Evolutionary conservation across 1,140 invertebrate species (phyloP).

Genomic region (Lasioglossum albipes): DNA sequence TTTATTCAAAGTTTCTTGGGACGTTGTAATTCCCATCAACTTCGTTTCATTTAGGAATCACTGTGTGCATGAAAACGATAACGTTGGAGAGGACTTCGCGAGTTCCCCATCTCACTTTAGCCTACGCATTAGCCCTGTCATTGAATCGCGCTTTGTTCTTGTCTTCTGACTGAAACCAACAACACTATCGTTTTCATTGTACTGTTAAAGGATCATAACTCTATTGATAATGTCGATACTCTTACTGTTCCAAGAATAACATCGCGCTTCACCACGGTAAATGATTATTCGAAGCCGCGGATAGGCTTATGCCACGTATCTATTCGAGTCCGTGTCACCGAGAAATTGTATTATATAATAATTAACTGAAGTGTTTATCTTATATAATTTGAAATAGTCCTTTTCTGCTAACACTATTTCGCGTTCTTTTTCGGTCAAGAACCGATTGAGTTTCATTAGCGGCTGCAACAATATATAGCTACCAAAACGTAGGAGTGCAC

Average conservation of each 20-base stretch:
- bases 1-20: not conserved
- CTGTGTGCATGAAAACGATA: not conserved
- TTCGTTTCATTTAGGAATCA: not conserved
- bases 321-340: not conserved
- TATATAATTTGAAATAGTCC: too few species aligned
- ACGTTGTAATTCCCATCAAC: not conserved
- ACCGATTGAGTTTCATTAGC: too few species aligned
- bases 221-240: conserved; percentile 30
- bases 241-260: not conserved
- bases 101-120: not conserved
- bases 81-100: not conserved
- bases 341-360: too few species aligned
- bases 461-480: too few species aligned
- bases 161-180: not conserved
- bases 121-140: not conserved
- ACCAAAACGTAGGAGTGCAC: not conserved
- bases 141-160: conserved; percentile 8
- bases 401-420: too few species aligned
- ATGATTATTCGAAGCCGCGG: not conserved
- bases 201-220: conserved; percentile 7
- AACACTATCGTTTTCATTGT: conserved; percentile 17
- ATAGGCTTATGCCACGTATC: not conserved
- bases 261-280: too few species aligned
- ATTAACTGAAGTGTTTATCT: too few species aligned
- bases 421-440: too few species aligned